Evolutionary conservation across 2,797 vertebrate genomes (phyloP), one percentile per base, ranked within the genome.

Genomic region (Loriculus beryllinus): DNA sequence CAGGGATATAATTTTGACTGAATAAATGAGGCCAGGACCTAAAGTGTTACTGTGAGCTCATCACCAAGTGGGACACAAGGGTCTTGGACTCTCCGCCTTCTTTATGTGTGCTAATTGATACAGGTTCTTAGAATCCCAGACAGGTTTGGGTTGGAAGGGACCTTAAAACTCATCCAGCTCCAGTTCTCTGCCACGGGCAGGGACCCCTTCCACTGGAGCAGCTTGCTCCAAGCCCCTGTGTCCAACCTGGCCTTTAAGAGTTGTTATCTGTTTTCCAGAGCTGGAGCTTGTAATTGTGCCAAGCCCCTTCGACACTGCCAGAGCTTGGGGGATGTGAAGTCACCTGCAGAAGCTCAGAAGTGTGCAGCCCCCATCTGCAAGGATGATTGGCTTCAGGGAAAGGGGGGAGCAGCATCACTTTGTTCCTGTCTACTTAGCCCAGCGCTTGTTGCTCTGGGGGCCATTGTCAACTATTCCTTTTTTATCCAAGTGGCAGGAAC

Each of bases 401-500:
- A 12, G 25, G 3, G 12, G 25, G 23, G 22, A 88, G 77, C 86
- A 48, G 45, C 6, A 1, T 67, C 57, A 3, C 33, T 63, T 71
- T 22, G 1, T 12, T 14, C 19, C 10, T 5, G 2, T 9, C 15
- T 48, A 2, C 37, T 45, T n/a, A 49, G 4, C 18, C 9, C 40
- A 63, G 91, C 40, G 3, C 60, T 87, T 67, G 22, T 70, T 4
- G 42, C 80, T 57, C 84, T 25, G n/a, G 84, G 52, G 54, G 64
- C 63, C 1, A 5, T 22, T 76, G 54, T 72, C 63, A 91, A 9
- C 42, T 69, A 54, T 42, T 84, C 57, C 63, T 86, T 65, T 65
- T 88, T 72, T 20, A 92, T 92, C 75, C 14, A 9, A 76, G 86
- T 81, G 75, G 70, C 91, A 87, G 91, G 67, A 92, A 91, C 60